phyloP scores from a whole-genome alignment of 2,888 invertebrate species.

The Campoplex nolae region DNA sequence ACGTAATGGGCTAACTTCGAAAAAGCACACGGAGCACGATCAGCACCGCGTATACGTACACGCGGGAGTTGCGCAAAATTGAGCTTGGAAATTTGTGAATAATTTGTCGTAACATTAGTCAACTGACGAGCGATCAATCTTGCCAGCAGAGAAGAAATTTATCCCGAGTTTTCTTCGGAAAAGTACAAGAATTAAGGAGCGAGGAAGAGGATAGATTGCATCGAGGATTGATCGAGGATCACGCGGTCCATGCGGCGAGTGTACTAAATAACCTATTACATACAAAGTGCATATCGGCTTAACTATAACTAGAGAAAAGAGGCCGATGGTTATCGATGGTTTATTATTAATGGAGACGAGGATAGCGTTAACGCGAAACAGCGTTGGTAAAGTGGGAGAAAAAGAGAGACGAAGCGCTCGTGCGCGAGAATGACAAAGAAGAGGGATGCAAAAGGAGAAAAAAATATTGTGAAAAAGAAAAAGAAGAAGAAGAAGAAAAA shows the following conservation, averaged over 20 bases:
- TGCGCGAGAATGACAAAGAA: background rate
- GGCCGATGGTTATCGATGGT: constrained; percentile 57
- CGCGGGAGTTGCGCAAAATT: background rate
- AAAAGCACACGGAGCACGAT: background rate
- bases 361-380: background rate
- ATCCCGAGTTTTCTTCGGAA: constrained; percentile 18
- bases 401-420: background rate
- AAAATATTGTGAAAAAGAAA: background rate
- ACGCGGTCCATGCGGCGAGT: background rate
- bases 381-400: background rate
- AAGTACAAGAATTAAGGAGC: constrained; percentile 27
- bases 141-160: constrained; percentile 43
- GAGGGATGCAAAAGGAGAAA: constrained; percentile 16
- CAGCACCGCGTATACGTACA: background rate
- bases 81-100: constrained; percentile 46
- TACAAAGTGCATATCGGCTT: constrained; percentile 9
- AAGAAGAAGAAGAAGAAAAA: background rate
- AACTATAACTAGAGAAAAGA: constrained; percentile 54
- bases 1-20: constrained; percentile 33
- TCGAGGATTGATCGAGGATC: constrained; percentile 39
- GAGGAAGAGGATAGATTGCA: constrained; percentile 22
- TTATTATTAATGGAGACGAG: constrained; percentile 63
- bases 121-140: constrained; percentile 47
- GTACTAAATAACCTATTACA: constrained; percentile 16
- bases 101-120: constrained; percentile 29